Evolutionary conservation across 2,888 invertebrate species (phyloP), one percentile per base, ranked within the genome.

Genomic region (Xestoiulus laeticollis): DNA sequence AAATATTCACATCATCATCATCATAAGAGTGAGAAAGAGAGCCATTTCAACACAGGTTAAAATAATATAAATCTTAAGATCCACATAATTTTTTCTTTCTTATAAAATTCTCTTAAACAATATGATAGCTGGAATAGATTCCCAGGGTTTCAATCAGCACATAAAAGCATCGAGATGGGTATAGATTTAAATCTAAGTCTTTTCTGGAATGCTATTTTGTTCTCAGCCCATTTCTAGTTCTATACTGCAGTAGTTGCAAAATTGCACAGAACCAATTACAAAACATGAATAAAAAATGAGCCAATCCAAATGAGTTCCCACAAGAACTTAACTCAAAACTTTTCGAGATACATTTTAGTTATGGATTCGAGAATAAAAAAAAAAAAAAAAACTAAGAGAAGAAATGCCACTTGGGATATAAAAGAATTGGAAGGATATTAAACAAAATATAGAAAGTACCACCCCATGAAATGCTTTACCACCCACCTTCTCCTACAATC

Each of bases 271-370:
- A 59, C 22, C 59, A 59, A 59, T 59, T 59, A 59, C 59, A 59
- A 59, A 59, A 22, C 59, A 59, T 59, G 59, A 59, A 59, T 59
- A 59, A 59, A 59, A 59, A 59, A 59, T 59, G 59, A 59, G 59
- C 6, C 22, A 59, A 59, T 59, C 59, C 59, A 59, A 59, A 59
- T 59, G 59, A 59, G 59, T 22, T 59, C 59, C 59, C 59, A 59
- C 59, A 59, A 59, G 59, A 59, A 59, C 59, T 59, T n/a, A 59
- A 22, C 59, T 59, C 22, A 59, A 59, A 59, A 59, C 59, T 59
- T 59, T 59, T 22, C 59, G 22, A 59, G n/a, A 59, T 14, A 44
- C 19, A 59, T 59, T 59, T 59, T 22, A 59, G 59, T n/a, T 59
- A 59, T 59, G 59, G 59, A 59, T 59, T 22, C 59, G 22, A 3